phyloP scores from a whole-genome alignment of 2,113 vertebrate genomes.

The Colaptes auratus region DNA sequence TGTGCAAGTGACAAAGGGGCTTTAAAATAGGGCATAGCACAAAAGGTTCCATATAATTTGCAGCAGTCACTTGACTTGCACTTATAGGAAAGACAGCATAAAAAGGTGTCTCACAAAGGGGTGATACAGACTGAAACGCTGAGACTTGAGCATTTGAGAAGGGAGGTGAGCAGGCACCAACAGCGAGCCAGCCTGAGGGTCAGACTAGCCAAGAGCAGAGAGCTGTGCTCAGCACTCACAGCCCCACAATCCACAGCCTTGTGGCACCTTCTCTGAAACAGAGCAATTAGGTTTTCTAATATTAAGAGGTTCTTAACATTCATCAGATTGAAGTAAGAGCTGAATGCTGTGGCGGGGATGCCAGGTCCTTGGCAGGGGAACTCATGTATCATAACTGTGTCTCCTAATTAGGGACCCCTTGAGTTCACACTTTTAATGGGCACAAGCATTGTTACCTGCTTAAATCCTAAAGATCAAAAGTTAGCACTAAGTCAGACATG shows the following conservation, averaged over 20 bases:
- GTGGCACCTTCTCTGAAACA: not conserved
- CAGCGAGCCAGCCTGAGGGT: not conserved
- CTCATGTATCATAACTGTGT: not conserved
- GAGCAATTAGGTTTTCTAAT: not conserved
- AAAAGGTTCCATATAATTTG: not conserved
- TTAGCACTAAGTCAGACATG: not conserved
- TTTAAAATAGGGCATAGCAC: not conserved
- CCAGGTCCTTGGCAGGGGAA: not conserved
- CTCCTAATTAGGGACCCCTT: not conserved
- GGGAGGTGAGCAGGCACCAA: not conserved
- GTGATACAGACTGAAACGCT: not conserved
- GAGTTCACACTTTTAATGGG: not conserved
- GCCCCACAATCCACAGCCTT: not conserved
- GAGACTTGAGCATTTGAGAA: not conserved
- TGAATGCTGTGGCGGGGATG: not conserved
- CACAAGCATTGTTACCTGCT: not conserved
- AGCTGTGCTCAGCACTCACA: not conserved
- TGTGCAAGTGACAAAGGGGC: not conserved
- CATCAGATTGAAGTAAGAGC: not conserved
- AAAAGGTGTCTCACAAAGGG: not conserved
- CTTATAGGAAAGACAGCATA: not conserved
- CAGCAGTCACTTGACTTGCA: not conserved
- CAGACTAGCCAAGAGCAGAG: not conserved
- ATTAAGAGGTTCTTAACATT: not conserved
- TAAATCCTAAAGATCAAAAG: not conserved